Base-by-base conservation (phyloP, 2,113 vertebrate species). In the Illadopsis cleaveri region DNA sequence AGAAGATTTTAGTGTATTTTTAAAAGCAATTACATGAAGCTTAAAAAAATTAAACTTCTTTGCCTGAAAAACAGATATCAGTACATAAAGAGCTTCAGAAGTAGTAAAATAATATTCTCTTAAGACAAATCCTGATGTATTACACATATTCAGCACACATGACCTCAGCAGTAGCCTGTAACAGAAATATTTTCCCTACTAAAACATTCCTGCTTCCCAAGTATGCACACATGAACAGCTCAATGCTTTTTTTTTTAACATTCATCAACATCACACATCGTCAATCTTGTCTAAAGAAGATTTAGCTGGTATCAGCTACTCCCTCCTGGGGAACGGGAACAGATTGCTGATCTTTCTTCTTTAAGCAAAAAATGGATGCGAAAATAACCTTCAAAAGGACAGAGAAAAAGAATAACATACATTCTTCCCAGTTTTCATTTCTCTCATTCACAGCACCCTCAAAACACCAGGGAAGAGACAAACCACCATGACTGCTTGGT, bases 301-400 rank as follows among this genome's bases (percentile, higher is more conserved):
- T 37, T 73, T 58, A 81, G 60, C 37, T 61, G 45, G 24, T 38
- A 54, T 3, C 18, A 22, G 37, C 54, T 82, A 33, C 37, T 71
- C 21, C 22, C 22, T 80, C 40, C n/a, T 44, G 16, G 9, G 42
- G 35, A 50, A 80, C 0, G 0, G 38, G 62, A 76, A 82, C 4
- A 35, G 42, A 86, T 6, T 50, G 54, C 33, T 56, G 44, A 86
- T 58, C 21, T 50, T 58, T 33, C 21, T 57, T 51, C 48, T 57
- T 23, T 9, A 70, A 80, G 76, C 3, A 79, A 85, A 72, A 85
- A 60, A 48, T 18, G 37, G 33, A 50, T n/a, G 53, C 5, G 31
- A 90, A 86, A 89, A 88, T 54, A 93, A 92, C 62, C 69, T 75
- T 89, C 53, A 86, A 64, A 95, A 85, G 57, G 81, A 75, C 5